Evolutionary conservation across 2,797 vertebrate species (phyloP).

Genomic region (Chrysocyon brachyurus): DNA sequence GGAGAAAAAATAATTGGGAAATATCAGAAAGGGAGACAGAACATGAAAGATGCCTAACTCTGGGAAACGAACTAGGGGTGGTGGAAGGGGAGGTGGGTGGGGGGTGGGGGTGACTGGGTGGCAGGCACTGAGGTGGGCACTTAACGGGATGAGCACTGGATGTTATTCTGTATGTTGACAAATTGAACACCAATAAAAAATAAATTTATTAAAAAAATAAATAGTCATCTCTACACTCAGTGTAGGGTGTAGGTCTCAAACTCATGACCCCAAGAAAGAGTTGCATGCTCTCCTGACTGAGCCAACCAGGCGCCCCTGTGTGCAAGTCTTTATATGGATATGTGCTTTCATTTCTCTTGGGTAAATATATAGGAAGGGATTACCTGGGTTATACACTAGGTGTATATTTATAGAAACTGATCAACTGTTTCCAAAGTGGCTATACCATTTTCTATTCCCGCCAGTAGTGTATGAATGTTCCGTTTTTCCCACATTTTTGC

Average conservation of each 20-base stretch:
- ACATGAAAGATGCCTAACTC: too few relatives aligned
- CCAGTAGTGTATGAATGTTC: neutral
- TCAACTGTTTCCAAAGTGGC: neutral
- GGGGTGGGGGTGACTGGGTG: too few relatives aligned
- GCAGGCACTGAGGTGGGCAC: too few relatives aligned
- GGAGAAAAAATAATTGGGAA: too few relatives aligned
- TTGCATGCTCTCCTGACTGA: neutral
- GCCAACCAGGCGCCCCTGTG: neutral
- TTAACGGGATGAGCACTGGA: too few relatives aligned
- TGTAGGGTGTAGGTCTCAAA: neutral
- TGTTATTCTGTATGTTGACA: too few relatives aligned
- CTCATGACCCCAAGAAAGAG: neutral
- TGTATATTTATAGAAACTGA: neutral
- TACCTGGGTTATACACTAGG: neutral
- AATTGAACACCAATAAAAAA: too few relatives aligned
- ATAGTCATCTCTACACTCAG: neutral
- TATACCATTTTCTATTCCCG: neutral
- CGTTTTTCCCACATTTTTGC: neutral
- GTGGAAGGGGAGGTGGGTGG: too few relatives aligned
- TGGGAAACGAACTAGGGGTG: too few relatives aligned
- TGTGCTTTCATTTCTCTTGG: neutral
- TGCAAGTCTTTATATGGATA: neutral
- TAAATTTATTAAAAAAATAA: too few relatives aligned
- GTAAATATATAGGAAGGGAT: neutral
- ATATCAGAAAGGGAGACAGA: too few relatives aligned